Evolutionary conservation across 2,888 invertebrate genomes (phyloP), one percentile per base, ranked within the genome.

Genomic region (Athalia circularis): DNA sequence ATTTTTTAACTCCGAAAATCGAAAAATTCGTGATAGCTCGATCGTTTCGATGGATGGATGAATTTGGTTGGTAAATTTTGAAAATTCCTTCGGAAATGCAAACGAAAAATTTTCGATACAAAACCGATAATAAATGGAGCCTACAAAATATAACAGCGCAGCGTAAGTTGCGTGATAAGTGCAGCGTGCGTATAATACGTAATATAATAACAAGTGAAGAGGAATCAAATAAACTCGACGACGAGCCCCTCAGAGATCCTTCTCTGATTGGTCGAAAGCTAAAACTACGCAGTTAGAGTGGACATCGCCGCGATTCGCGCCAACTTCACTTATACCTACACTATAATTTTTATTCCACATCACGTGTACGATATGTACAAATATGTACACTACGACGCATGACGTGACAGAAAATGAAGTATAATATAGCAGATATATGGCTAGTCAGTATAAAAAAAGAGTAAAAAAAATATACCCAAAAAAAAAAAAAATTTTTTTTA

Each of bases 241-340:
- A 52, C 54, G 54, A 54, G 68, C 68, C 68, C 68, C 43, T 29
- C 3, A 29, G 52, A 50, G 4, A 68, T 50, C 68, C 29, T 29
- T 11, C 52, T 50, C 29, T 29, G 68, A 68, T 68, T 68, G 68
- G 68, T 9, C 29, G 68, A 48, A 68, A 29, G 43, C 45, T 6
- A 64, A 68, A 68, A 68, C 68, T 68, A 68, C 68, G 68, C 68
- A 68, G 68, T 11, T 11, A 65, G n/a, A 47, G 15, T 15, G 13
- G 3, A 15, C 45, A 15, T 48, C 13, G 13, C 4, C 65, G 48
- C 54, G 54, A 7, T 54, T 11, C 54, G 54, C 54, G n/a, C 9
- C 9, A 54, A 54, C n/a, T 4, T 54, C 54, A 1, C 9, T 54
- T n/a, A n/a, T n/a, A n/a, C 29, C 2, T 2, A 29, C 29, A 29